Conservation (phyloP, 2,113 vertebrate species). For the Chaetorhynchus papuensis region DNA sequence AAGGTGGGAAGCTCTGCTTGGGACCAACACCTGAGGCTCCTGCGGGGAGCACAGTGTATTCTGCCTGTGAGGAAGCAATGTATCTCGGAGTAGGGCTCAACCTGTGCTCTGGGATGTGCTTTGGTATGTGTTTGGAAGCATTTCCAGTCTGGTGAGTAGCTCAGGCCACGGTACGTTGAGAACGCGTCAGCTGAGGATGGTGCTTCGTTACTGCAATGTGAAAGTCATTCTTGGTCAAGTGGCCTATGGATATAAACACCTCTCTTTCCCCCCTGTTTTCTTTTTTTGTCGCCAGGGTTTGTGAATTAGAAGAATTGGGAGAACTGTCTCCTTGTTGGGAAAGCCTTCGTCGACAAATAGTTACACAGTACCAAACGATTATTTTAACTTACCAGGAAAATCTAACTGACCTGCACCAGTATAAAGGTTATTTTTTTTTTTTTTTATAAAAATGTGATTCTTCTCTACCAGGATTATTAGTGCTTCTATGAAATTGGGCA, state of each 20-base stretch:
- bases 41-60: background rate
- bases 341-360: slow-evolving; percentile 90
- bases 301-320: slow-evolving; percentile 92
- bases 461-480: background rate
- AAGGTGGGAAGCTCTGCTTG: background rate
- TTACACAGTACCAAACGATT: slow-evolving; percentile 92
- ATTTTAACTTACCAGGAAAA: slow-evolving; percentile 93
- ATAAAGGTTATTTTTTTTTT: slow-evolving; percentile 80
- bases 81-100: background rate
- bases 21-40: background rate
- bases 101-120: background rate
- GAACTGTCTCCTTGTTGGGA: slow-evolving; percentile 98
- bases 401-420: slow-evolving; percentile 85
- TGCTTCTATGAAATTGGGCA: background rate
- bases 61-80: background rate
- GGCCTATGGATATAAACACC: background rate
- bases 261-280: background rate
- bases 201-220: background rate
- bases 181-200: background rate
- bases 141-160: background rate
- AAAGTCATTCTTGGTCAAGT: background rate
- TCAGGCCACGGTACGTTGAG: background rate
- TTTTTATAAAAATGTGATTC: background rate
- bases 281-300: slow-evolving; percentile 75
- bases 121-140: background rate